A percentile compares a stretch with the other conserved stretches of the same genome.
phyloP scores from a whole-genome alignment of 2,888 invertebrate genomes.

The Drosophila anomalata region DNA sequence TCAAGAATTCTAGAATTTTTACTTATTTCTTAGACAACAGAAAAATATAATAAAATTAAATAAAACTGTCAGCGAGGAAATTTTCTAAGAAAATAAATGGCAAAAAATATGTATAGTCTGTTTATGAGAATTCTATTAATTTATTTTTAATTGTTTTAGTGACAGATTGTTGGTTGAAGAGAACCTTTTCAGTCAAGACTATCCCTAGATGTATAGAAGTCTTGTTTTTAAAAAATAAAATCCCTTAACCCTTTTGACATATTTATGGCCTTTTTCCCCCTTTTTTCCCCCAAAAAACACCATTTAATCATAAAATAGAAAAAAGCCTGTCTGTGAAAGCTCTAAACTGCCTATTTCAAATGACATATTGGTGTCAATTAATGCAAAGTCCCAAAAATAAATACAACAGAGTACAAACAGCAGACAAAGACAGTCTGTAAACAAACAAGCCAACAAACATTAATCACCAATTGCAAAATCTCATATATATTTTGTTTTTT shows the following conservation, averaged over 20 bases:
- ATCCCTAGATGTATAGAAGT: too few species aligned
- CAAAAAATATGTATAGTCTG: too few species aligned
- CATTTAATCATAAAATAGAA: slow-evolving; percentile 8
- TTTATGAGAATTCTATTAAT: neutral
- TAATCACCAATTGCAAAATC: slow-evolving; percentile 72
- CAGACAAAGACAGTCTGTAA: slow-evolving; percentile 15
- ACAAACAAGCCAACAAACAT: slow-evolving; percentile 40
- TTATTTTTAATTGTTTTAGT: neutral
- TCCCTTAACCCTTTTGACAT: slow-evolving; percentile 14
- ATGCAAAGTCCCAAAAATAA: slow-evolving; percentile 46
- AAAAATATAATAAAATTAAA: slow-evolving; percentile 21
- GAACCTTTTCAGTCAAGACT: too few species aligned
- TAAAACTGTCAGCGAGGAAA: slow-evolving; percentile 58
- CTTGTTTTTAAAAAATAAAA: neutral
- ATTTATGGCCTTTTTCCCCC: slow-evolving; percentile 30
- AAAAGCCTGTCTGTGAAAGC: slow-evolving; percentile 51
- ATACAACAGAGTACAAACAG: slow-evolving; percentile 22
- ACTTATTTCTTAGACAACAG: slow-evolving; percentile 39
- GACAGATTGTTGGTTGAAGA: too few species aligned
- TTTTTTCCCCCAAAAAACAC: slow-evolving; percentile 8
- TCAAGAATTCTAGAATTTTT: slow-evolving; percentile 7
- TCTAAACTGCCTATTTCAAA: slow-evolving; percentile 38
- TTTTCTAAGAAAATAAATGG: slow-evolving; percentile 10
- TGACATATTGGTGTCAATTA: slow-evolving; percentile 72
- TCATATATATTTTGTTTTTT: neutral